Evolutionary conservation across 1,140 invertebrate genomes (phyloP).

Genomic region (Drosophila arawakana): DNA sequence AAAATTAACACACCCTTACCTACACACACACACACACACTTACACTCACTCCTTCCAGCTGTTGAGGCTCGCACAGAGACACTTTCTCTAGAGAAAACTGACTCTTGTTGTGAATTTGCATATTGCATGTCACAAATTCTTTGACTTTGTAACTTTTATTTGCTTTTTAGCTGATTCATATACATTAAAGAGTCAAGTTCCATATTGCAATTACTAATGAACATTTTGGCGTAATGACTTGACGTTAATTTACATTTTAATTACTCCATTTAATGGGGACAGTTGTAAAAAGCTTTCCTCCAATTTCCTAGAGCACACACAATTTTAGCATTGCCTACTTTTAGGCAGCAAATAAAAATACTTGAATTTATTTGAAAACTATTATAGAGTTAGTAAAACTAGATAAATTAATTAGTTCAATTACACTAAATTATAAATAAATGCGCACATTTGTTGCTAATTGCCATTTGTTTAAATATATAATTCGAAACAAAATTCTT

Average conservation of each 20-base stretch:
- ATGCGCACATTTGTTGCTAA: too few species aligned
- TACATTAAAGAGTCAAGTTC: conserved; percentile 1
- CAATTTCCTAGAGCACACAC: too few species aligned
- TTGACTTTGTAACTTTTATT: conserved; percentile 13
- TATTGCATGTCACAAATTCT: conserved; percentile 17
- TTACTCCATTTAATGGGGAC: background rate
- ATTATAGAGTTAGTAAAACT: background rate
- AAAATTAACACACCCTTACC: background rate
- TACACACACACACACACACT: background rate
- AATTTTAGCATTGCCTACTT: background rate
- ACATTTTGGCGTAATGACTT: background rate
- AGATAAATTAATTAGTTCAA: background rate
- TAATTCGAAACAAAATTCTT: too few species aligned
- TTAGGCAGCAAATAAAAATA: too few species aligned
- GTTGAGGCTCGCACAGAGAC: conserved; percentile 2
- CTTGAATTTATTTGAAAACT: too few species aligned
- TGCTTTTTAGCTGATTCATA: background rate
- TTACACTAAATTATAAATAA: too few species aligned
- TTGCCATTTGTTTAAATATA: too few species aligned
- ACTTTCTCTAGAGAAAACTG: background rate
- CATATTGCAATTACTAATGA: conserved; percentile 1
- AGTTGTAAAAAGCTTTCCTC: too few species aligned
- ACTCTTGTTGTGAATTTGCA: conserved; percentile 13
- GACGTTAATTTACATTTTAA: background rate
- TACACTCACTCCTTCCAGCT: background rate